phyloP scores from a whole-genome alignment of 2,888 invertebrate genomes.

The Onthophagus sagittarius region DNA sequence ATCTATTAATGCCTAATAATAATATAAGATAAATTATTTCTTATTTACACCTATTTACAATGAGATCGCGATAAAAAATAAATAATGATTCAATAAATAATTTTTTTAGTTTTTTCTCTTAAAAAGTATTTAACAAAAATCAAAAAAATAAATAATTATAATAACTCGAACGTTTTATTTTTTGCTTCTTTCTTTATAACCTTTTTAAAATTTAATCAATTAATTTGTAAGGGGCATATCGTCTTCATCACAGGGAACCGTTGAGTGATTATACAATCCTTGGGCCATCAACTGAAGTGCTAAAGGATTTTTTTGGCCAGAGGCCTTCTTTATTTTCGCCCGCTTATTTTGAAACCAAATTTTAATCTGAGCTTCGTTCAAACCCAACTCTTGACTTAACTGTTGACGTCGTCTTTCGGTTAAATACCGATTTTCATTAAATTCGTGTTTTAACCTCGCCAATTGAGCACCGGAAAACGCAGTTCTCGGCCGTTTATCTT shows the following conservation, averaged over 20 bases:
- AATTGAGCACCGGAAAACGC: slow-evolving; percentile 95
- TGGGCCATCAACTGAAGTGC: slow-evolving; percentile 92
- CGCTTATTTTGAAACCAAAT: slow-evolving; percentile 98
- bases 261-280: slow-evolving; percentile 87
- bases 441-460: slow-evolving; percentile 87
- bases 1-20: neutral
- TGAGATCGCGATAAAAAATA: slow-evolving; percentile 22
- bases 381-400: slow-evolving; percentile 82
- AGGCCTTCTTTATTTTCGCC: slow-evolving; percentile 92
- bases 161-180: too few species aligned
- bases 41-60: slow-evolving; percentile 22
- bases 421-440: slow-evolving; percentile 87
- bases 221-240: slow-evolving; percentile 36
- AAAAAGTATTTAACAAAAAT: neutral
- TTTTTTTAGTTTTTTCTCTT: neutral
- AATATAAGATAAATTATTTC: slow-evolving; percentile 10
- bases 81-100: slow-evolving; percentile 20
- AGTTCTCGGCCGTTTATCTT: slow-evolving; percentile 91
- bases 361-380: slow-evolving; percentile 96
- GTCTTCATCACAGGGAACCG: slow-evolving; percentile 54
- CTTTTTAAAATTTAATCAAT: neutral
- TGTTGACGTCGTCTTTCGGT: slow-evolving; percentile 89
- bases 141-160: neutral
- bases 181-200: neutral
- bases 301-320: slow-evolving; percentile 78